A percentile compares a stretch with the other conserved stretches of the same genome.
Conservation (phyloP, 1,140 invertebrate genomes). For the Philotrypesis tridentata region DNA sequence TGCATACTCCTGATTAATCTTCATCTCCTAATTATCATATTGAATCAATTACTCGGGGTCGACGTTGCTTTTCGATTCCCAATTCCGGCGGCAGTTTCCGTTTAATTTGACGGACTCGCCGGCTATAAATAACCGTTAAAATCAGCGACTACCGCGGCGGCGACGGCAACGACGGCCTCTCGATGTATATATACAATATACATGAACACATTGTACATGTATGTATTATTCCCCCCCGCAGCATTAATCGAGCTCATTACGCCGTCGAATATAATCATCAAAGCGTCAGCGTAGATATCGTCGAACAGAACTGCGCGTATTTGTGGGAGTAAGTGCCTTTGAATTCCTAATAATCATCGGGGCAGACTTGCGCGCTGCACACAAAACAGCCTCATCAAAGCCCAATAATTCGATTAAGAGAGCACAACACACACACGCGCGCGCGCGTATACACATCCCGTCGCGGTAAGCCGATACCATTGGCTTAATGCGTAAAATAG, state of each 20-base stretch:
- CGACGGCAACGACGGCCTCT: no score
- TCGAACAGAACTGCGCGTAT: no score
- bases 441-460: no score
- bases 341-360: not conserved
- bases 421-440: no score
- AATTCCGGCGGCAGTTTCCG: not conserved
- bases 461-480: not conserved
- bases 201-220: no score
- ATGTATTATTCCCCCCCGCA: no score
- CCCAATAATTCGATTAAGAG: not conserved
- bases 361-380: not conserved
- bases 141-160: no score
- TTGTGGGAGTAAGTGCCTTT: no score
- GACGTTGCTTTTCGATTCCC: not conserved
- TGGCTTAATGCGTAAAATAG: not conserved
- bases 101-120: not conserved
- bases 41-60: slow-evolving; percentile 5
- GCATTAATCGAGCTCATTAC: no score
- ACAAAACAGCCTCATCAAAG: not conserved
- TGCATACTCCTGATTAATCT: slow-evolving; percentile 17
- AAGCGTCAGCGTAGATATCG: no score
- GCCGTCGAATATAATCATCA: no score
- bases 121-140: not conserved
- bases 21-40: slow-evolving; percentile 2
- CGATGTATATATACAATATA: no score